phyloP scores from a whole-genome alignment of 2,113 vertebrate genomes.

The Zingel zingel region DNA sequence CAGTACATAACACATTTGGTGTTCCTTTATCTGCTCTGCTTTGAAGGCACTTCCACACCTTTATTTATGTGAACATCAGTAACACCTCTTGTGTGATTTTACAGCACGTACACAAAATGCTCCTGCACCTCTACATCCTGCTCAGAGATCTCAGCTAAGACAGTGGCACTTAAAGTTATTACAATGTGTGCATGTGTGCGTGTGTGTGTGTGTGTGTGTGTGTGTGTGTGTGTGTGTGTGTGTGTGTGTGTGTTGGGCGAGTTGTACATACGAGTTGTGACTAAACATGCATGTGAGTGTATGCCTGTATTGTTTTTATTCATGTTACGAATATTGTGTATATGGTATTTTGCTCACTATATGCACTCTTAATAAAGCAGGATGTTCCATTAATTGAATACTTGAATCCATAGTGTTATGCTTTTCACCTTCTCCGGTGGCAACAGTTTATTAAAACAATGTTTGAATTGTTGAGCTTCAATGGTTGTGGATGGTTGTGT shows the following conservation, averaged over 20 bases:
- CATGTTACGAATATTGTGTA: not conserved
- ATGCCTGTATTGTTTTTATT: not conserved
- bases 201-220: not conserved
- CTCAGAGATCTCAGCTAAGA: constrained; percentile 23
- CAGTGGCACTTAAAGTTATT: not conserved
- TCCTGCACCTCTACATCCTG: constrained; percentile 10
- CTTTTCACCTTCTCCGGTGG: constrained; percentile 7
- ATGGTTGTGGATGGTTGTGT: not conserved
- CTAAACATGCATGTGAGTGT: not conserved
- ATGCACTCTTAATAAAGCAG: not conserved
- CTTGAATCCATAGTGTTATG: constrained; percentile 15
- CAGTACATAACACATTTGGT: constrained; percentile 45
- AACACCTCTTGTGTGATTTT: constrained; percentile 43
- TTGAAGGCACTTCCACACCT: constrained; percentile 64
- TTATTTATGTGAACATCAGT: constrained; percentile 60
- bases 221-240: constrained; percentile 1
- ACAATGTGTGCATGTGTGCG: not conserved
- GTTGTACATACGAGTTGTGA: not conserved
- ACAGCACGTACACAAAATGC: constrained; percentile 25
- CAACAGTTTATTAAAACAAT: constrained; percentile 35
- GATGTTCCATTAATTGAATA: not conserved
- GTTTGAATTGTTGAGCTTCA: constrained; percentile 17
- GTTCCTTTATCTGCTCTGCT: constrained; percentile 57
- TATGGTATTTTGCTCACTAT: not conserved
- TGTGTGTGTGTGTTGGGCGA: constrained; percentile 5